A percentile compares a stretch with the other conserved stretches of the same genome.
phyloP scores from a whole-genome alignment of 2,888 invertebrate genomes.

The Cephus runcator region DNA sequence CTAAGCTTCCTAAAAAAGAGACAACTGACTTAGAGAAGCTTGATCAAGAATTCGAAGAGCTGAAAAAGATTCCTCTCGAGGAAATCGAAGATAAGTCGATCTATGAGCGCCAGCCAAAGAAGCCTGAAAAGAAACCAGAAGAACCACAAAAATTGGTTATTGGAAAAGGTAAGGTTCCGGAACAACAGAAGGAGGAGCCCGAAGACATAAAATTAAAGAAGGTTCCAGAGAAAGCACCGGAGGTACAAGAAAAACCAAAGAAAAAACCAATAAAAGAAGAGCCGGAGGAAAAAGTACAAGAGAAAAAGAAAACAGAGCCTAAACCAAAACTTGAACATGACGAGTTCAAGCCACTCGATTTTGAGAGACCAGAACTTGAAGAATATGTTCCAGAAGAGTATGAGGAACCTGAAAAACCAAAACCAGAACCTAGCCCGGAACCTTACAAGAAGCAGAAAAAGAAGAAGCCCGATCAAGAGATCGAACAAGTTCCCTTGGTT shows the following conservation, averaged over 20 bases:
- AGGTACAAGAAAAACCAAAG: constrained; percentile 51
- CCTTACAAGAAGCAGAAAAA: constrained; percentile 48
- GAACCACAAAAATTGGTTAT: constrained; percentile 49
- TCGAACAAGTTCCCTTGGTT: constrained; percentile 56
- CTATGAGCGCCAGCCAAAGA: constrained; percentile 59
- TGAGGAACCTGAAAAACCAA: constrained; percentile 54
- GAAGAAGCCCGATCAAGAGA: constrained; percentile 55
- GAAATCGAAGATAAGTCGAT: constrained; percentile 56
- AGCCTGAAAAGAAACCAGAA: constrained; percentile 51
- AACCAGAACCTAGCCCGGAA: constrained; percentile 49
- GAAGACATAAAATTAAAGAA: constrained; percentile 62
- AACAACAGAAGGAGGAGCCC: constrained; percentile 45
- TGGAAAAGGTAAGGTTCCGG: constrained; percentile 48
- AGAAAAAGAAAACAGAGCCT: constrained; percentile 46
- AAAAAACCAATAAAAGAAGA: constrained; percentile 46
- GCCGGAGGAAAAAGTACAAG: constrained; percentile 41
- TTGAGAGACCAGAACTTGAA: constrained; percentile 60
- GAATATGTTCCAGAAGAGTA: constrained; percentile 54
- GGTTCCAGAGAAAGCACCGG: constrained; percentile 52
- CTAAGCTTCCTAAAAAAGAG: constrained; percentile 69
- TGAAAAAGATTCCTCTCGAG: constrained; percentile 61
- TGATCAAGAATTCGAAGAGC: constrained; percentile 67
- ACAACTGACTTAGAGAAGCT: constrained; percentile 71
- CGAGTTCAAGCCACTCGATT: constrained; percentile 53
- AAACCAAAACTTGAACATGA: constrained; percentile 48